Evolutionary conservation across 2,797 vertebrate species (phyloP).

Genomic region (Muraenolepis orangiensis): DNA sequence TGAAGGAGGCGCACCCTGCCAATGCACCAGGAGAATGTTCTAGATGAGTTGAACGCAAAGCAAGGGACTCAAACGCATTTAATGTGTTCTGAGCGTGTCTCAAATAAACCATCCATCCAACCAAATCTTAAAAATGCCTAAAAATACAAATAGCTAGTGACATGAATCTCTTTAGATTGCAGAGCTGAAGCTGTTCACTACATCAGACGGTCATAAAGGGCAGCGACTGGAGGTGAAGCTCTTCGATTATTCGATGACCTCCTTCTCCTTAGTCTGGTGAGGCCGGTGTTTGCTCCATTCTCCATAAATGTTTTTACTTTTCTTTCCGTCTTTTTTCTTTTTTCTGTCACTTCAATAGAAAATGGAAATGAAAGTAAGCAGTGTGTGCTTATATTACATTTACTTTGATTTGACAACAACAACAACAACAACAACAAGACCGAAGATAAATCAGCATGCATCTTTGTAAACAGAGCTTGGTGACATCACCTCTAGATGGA

Average conservation of each 20-base stretch:
- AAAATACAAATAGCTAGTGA: background rate
- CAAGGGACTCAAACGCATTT: background rate
- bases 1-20: background rate
- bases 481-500: background rate
- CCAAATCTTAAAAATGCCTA: background rate
- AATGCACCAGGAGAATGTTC: background rate
- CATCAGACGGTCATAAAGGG: slow-evolving; percentile 88
- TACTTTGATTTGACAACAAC: background rate
- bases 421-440: background rate
- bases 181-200: slow-evolving; percentile 84
- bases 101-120: background rate
- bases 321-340: too few relatives aligned
- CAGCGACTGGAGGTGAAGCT: slow-evolving; percentile 92
- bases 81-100: background rate
- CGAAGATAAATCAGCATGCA: background rate
- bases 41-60: background rate
- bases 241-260: slow-evolving; percentile 86
- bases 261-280: slow-evolving; percentile 90
- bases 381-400: background rate
- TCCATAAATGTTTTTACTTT: slow-evolving; percentile 23
- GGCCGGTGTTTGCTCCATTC: slow-evolving; percentile 29
- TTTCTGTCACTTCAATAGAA: background rate
- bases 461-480: slow-evolving; percentile 6
- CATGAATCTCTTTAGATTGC: slow-evolving; percentile 74
- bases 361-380: background rate